These are phyloP conservation scores for pig (Sus scrofa) DNA, from an alignment of 2,113 vertebrate species.

Conservation along the genomic window T2T-Sscrofa CM000830.6:132970501-132971000, in stretches of 20 bases:
- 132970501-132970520: not conserved
- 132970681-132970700: not conserved
- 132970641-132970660: not conserved
- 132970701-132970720: not conserved
- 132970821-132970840: not conserved
- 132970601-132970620: not conserved
- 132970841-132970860: not conserved
- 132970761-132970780: not conserved
- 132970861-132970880: not conserved
- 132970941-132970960: not conserved
- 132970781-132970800: not conserved
- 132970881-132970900: not conserved
- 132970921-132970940: not conserved
- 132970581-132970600: not conserved
- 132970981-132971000: not conserved
- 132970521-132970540: not conserved
- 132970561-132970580: not conserved
- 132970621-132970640: not conserved
- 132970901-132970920: not conserved
- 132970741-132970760: conserved; percentile 17
- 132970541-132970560: not conserved
- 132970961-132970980: conserved; percentile 14
- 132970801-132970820: not conserved
- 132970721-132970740: not conserved
- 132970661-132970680: not conserved